A percentile compares a stretch with the other conserved stretches of the same genome.
Conservation (phyloP, 1,140 invertebrate genomes). For the Protaetia brevitarsis region DNA sequence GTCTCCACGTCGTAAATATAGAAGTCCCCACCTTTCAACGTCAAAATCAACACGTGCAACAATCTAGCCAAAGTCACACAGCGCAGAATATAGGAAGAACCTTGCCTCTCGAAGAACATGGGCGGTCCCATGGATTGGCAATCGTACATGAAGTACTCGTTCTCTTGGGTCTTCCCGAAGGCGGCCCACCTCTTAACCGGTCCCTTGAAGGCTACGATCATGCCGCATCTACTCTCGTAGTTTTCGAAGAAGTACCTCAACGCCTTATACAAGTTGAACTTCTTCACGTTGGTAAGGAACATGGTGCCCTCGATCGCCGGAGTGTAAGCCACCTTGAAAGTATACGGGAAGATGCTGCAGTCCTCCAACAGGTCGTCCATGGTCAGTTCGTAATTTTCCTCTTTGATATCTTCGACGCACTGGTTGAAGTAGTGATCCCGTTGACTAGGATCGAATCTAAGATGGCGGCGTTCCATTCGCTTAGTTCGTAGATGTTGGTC, state of each 20-base stretch:
- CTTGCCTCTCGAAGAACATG: conserved; percentile 56
- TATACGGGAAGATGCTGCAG: conserved; percentile 53
- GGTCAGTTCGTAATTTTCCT: conserved; percentile 54
- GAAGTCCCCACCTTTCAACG: conserved; percentile 45
- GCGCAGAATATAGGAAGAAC: conserved; percentile 56
- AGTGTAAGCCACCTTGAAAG: conserved; percentile 55
- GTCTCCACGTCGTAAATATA: conserved; percentile 42
- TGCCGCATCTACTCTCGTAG: conserved; percentile 49
- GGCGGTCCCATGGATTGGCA: conserved; percentile 58
- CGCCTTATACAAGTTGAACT: conserved; percentile 60
- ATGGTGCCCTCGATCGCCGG: conserved; percentile 56
- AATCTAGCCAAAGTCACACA: conserved; percentile 59
- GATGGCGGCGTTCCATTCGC: conserved; percentile 58
- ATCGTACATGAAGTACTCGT: conserved; percentile 63
- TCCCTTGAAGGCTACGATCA: conserved; percentile 51
- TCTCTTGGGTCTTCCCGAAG: conserved; percentile 53
- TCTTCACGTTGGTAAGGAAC: conserved; percentile 54
- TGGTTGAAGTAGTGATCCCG: conserved; percentile 55
- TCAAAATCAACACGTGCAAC: conserved; percentile 50
- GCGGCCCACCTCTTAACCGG: conserved; percentile 51
- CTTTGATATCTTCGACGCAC: conserved; percentile 49
- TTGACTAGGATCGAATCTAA: conserved; percentile 58
- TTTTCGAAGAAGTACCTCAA: conserved; percentile 57
- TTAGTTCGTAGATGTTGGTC: conserved; percentile 54
- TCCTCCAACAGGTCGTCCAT: conserved; percentile 52